Evolutionary conservation across 1,140 invertebrate genomes (phyloP).

Genomic region (Amyelois transitella): DNA sequence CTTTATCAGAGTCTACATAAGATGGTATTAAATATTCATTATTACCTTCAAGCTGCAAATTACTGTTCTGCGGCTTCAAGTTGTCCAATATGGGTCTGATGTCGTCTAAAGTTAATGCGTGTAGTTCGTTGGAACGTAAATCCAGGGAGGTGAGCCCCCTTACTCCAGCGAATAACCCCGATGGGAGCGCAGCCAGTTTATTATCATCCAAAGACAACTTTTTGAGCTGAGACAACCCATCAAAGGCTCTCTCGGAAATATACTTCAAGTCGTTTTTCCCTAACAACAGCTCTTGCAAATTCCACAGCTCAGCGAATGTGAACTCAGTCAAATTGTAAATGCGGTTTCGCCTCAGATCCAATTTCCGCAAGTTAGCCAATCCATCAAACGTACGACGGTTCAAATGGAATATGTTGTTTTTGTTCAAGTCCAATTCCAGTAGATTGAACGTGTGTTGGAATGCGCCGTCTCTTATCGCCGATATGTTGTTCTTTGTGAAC

Average conservation of each 20-base stretch:
- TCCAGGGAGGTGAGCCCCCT: constrained; percentile 81
- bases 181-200: constrained; percentile 78
- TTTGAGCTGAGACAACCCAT: constrained; percentile 79
- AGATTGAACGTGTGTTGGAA: constrained; percentile 80
- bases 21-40: constrained; percentile 54
- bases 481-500: constrained; percentile 83
- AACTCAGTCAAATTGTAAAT: constrained; percentile 83
- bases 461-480: constrained; percentile 80
- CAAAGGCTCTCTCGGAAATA: constrained; percentile 82
- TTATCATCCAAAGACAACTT: constrained; percentile 83
- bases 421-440: constrained; percentile 80
- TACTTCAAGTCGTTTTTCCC: constrained; percentile 80
- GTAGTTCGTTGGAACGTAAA: constrained; percentile 81
- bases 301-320: constrained; percentile 83
- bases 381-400: constrained; percentile 82
- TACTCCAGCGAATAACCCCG: constrained; percentile 79
- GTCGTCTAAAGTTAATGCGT: constrained; percentile 83
- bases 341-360: constrained; percentile 81
- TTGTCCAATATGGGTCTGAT: constrained; percentile 83
- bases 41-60: constrained; percentile 86
- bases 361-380: constrained; percentile 77
- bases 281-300: constrained; percentile 80
- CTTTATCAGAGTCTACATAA: constrained; percentile 32
- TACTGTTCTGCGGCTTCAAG: constrained; percentile 81
- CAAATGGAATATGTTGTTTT: constrained; percentile 81